Evolutionary conservation across 2,888 invertebrate genomes (phyloP).

Genomic region (Volucella bombylans): DNA sequence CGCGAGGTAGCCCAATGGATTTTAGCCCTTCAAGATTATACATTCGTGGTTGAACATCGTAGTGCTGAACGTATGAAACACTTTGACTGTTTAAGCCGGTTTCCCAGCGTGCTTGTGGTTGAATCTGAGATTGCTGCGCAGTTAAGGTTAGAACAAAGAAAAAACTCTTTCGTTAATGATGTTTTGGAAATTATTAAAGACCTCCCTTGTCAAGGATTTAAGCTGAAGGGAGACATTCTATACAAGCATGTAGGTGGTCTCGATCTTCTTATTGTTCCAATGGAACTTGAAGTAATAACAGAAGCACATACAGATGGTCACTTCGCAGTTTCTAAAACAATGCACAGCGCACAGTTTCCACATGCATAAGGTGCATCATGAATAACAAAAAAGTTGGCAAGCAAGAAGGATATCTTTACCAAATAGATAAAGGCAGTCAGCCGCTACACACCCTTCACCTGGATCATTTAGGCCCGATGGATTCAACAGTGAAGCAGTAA

Average conservation of each 20-base stretch:
- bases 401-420: constrained; percentile 17
- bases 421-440: constrained; percentile 26
- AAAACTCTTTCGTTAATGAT: no score
- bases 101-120: constrained; percentile 35
- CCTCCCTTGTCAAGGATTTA: neutral
- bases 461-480: constrained; percentile 38
- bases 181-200: no score
- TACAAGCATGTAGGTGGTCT: constrained; percentile 54
- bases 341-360: constrained; percentile 5
- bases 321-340: constrained; percentile 43
- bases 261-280: constrained; percentile 67
- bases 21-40: constrained; percentile 6
- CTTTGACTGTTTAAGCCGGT: constrained; percentile 52
- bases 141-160: no score
- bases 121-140: constrained; percentile 32
- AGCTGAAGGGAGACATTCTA: constrained; percentile 43
- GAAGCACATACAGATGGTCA: constrained; percentile 61
- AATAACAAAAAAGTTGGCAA: constrained; percentile 21
- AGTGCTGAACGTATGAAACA: constrained; percentile 51
- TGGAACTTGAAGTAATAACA: constrained; percentile 27
- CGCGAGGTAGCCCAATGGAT: constrained; percentile 74
- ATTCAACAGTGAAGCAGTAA: constrained; percentile 29
- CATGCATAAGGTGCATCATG: constrained; percentile 12
- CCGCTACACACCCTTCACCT: constrained; percentile 29
- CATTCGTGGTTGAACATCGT: constrained; percentile 33